Percentiles rank a stretch among this genome's conserved stretches.
These are phyloP conservation scores for Myiopsitta monachus DNA, from an alignment of 2,113 vertebrate species.

Conservation along the genomic window DNA sequence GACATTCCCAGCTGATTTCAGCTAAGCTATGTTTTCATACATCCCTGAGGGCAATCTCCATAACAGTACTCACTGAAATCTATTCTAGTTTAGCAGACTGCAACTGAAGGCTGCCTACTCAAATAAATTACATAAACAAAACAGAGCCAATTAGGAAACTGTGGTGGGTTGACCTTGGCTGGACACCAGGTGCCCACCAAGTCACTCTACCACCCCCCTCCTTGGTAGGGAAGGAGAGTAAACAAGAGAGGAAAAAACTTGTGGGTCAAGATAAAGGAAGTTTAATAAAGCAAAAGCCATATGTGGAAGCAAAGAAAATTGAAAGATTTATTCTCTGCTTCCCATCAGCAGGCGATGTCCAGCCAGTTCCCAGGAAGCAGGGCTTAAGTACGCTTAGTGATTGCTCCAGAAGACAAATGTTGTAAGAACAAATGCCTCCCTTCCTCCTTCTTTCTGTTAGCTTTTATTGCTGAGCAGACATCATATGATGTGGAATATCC, in stretches of 20 bases:
- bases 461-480: background rate
- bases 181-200: background rate
- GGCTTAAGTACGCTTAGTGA: accelerated
- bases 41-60: slow-evolving; percentile 40
- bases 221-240: background rate
- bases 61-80: slow-evolving; percentile 18
- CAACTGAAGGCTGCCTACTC: slow-evolving; percentile 11
- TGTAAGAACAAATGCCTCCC: background rate
- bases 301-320: background rate
- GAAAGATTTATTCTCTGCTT: background rate
- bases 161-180: background rate
- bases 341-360: background rate
- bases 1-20: slow-evolving; percentile 56
- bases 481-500: background rate
- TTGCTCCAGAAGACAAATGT: background rate
- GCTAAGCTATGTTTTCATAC: slow-evolving; percentile 45
- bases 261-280: background rate
- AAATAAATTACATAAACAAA: slow-evolving; percentile 39
- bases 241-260: background rate
- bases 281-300: background rate
- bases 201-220: background rate
- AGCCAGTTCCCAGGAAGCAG: background rate
- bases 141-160: background rate
- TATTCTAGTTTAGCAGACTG: slow-evolving; percentile 12
- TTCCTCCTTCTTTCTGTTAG: background rate